Evolutionary conservation across 1,140 invertebrate genomes (phyloP).

Genomic region (Trichonephila inaurata): DNA sequence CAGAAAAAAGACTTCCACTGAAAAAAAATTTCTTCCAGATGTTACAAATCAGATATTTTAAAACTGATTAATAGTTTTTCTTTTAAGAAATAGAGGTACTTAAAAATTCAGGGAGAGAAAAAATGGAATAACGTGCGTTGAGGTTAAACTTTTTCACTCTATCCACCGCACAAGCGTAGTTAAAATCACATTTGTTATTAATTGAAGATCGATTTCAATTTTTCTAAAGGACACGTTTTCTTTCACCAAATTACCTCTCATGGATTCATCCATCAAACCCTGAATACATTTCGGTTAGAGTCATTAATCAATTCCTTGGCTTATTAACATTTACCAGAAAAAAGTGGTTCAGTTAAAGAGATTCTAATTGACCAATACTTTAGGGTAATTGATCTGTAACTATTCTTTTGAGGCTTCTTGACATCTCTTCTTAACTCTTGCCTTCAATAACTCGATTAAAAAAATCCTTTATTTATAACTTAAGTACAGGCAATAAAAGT

Average conservation of each 20-base stretch:
- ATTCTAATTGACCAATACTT: not conserved
- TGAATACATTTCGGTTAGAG: not conserved
- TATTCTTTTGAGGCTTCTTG: not conserved
- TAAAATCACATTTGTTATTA: constrained; percentile 36
- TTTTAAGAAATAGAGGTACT: not conserved
- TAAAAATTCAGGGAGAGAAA: not conserved
- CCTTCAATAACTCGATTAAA: too few species aligned
- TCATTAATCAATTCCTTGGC: not conserved
- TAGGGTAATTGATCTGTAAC: not conserved
- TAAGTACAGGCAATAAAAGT: too few species aligned
- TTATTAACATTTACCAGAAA: not conserved
- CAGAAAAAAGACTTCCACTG: not conserved
- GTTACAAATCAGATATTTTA: not conserved
- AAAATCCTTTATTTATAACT: too few species aligned
- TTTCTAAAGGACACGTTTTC: constrained; percentile 13
- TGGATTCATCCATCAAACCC: constrained; percentile 15
- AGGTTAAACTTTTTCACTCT: not conserved
- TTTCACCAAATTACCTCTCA: constrained; percentile 12
- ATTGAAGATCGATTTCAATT: constrained; percentile 14
- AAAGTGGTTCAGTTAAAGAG: not conserved
- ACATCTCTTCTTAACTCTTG: too few species aligned
- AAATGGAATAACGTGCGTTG: not conserved
- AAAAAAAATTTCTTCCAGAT: not conserved
- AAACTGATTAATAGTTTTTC: constrained; percentile 1
- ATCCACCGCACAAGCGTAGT: not conserved